phyloP scores from a whole-genome alignment of 2,888 invertebrate species.

The Tinea trinotella region DNA sequence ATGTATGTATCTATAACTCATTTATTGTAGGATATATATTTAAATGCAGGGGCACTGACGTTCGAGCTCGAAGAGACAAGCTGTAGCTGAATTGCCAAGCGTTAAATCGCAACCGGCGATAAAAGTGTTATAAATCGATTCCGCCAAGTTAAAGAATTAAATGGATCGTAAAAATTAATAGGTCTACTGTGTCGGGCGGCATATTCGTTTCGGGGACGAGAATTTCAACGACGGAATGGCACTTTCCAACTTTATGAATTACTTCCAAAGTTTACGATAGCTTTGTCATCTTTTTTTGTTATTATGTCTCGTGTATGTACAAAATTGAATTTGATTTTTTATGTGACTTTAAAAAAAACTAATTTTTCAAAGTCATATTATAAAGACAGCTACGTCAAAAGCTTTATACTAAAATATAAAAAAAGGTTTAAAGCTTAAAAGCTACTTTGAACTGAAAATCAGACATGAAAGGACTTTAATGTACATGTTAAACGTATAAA shows the following conservation, averaged over 20 bases:
- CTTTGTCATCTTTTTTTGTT: constrained; percentile 47
- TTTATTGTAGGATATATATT: background rate
- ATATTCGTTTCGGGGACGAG: constrained; percentile 25
- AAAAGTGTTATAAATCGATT: constrained; percentile 61
- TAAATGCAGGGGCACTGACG: background rate
- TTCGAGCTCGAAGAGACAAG: constrained; percentile 1
- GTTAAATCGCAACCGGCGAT: constrained; percentile 50
- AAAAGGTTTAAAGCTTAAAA: background rate
- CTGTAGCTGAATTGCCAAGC: constrained; percentile 21
- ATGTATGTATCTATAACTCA: too few species aligned
- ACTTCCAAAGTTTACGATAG: constrained; percentile 60
- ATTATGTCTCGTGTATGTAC: constrained; percentile 58
- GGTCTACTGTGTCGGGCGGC: constrained; percentile 42
- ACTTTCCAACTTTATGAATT: constrained; percentile 59
- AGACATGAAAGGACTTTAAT: too few species aligned
- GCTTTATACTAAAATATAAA: background rate
- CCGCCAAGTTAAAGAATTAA: constrained; percentile 65
- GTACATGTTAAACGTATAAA: too few species aligned
- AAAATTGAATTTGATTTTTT: constrained; percentile 55
- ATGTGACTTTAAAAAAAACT: constrained; percentile 29
- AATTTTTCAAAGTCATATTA: background rate
- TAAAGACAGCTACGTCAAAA: background rate
- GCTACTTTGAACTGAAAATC: too few species aligned
- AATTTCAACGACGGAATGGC: constrained; percentile 33
- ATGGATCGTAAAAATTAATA: constrained; percentile 69